Evolutionary conservation across 2,888 invertebrate species (phyloP), one percentile per base, ranked within the genome.

Genomic region (Margaritifera margaritifera): DNA sequence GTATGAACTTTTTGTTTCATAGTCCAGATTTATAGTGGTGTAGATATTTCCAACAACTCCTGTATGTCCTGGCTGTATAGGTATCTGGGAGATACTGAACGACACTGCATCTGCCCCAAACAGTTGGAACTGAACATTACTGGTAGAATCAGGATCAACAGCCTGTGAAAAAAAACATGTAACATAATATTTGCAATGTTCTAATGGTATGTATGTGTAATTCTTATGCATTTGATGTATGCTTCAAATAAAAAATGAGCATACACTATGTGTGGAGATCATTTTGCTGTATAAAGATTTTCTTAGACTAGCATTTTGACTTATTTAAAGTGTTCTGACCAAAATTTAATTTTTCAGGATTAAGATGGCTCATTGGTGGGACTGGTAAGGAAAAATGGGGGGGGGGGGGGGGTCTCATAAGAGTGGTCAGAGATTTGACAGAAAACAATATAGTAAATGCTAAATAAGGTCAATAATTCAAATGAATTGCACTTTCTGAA

Each of bases 11-110:
- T 74, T 68, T 15, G 75, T 68, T 72, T 87, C 86, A 66, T 78
- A 87, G 70, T 87, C 83, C 52, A 87, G 71, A 19, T 68, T 55
- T n/a, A 63, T 60, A 31, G 62, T 70, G 31, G 84, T 84, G 56
- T 67, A 69, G n/a, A 87, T 77, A 18, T 71, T 69, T 0, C 85
- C 87, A 27, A 77, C 65, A 5, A 58, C 42, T 15, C 42, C 42
- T 15, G 2, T 42, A 42, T 2, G 42, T 15, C 42, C 42, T 15
- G 2, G 42, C 15, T 42, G 42, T 42, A 42, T 42, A 2, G 42
- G 42, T 42, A 15, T 15, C 42, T 42, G 42, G 42, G 42, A 42
- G 22, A 72, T 60, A 6, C 59, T 57, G 71, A 80, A 76, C 59
- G 76, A 71, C 15, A 54, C 25, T 19, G 68, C 66, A 31, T 80